A percentile compares a stretch with the other conserved stretches of the same genome.
These are phyloP conservation scores for Ceratotherium simum DNA, from an alignment of 2,113 vertebrate genomes.

Conservation along the genomic window DNA sequence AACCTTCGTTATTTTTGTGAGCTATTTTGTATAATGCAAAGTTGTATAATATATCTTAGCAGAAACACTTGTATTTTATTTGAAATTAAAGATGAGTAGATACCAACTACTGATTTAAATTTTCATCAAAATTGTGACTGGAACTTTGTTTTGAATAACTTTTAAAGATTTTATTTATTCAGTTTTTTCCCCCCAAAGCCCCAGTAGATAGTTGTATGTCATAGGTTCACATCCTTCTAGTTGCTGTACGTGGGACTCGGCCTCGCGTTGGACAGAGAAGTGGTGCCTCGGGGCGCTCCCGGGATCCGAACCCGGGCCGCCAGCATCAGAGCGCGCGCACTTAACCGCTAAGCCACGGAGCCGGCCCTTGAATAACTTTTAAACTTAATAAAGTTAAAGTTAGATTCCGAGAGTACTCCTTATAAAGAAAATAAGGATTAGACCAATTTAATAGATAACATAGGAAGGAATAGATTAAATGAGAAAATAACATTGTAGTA, in stretches of 20 bases:
- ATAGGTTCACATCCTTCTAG: too few relatives aligned
- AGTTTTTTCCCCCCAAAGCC: too few relatives aligned
- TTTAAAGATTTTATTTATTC: too few relatives aligned
- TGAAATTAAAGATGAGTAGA: not conserved
- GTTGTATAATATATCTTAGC: not conserved
- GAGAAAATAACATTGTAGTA: not conserved
- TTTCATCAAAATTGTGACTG: not conserved
- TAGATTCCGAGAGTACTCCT: not conserved
- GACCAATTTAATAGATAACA: not conserved
- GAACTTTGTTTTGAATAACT: not conserved
- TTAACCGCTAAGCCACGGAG: too few relatives aligned
- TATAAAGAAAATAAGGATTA: not conserved
- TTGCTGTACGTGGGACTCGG: too few relatives aligned
- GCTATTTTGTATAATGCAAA: not conserved
- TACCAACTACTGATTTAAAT: not conserved
- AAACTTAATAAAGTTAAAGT: conserved; percentile 25
- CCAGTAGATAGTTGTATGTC: too few relatives aligned
- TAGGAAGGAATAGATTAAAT: not conserved
- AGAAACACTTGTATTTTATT: conserved; percentile 26
- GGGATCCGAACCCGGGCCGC: too few relatives aligned
- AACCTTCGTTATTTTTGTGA: not conserved
- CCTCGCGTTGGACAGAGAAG: too few relatives aligned
- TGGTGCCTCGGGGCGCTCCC: too few relatives aligned
- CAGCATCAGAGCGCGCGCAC: too few relatives aligned
- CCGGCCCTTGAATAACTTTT: conserved; percentile 11